Percentiles rank a stretch among this genome's conserved stretches.
Conservation (phyloP, 2,888 invertebrate genomes). For the Coleophora flavipennella region DNA sequence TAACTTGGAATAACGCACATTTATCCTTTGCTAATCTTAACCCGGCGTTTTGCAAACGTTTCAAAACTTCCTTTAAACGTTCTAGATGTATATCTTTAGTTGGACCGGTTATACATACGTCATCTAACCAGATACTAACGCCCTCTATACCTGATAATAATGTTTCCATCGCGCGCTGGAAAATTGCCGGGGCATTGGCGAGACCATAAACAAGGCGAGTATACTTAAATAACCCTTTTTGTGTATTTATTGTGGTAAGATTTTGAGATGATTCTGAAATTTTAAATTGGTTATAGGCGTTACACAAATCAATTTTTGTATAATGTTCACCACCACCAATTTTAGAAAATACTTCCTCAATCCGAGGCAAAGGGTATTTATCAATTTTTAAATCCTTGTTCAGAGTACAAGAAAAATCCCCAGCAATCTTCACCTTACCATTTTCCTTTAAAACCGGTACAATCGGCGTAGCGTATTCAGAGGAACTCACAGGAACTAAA, state of each 20-base stretch:
- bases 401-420: conserved; percentile 20
- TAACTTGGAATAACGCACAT: conserved; percentile 11
- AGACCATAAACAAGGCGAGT: conserved; percentile 16
- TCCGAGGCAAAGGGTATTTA: conserved; percentile 9
- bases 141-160: conserved; percentile 18
- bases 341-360: too few species aligned
- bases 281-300: conserved; percentile 14
- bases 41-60: conserved; percentile 8
- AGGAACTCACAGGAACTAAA: conserved; percentile 12
- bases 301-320: conserved; percentile 11
- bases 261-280: too few species aligned
- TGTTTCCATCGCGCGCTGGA: conserved; percentile 17
- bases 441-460: conserved; percentile 12
- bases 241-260: conserved; percentile 16
- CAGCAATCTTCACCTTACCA: conserved; percentile 14
- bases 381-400: conserved; percentile 19
- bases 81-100: conserved; percentile 6
- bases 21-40: conserved; percentile 15
- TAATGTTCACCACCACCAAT: conserved; percentile 9
- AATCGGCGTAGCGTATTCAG: conserved; percentile 11
- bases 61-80: conserved; percentile 7
- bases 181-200: conserved; percentile 13
- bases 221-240: conserved; percentile 14
- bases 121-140: conserved; percentile 13
- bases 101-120: conserved; percentile 13